phyloP scores from a whole-genome alignment of 2,888 invertebrate species.

The Pediacus dermestoides region DNA sequence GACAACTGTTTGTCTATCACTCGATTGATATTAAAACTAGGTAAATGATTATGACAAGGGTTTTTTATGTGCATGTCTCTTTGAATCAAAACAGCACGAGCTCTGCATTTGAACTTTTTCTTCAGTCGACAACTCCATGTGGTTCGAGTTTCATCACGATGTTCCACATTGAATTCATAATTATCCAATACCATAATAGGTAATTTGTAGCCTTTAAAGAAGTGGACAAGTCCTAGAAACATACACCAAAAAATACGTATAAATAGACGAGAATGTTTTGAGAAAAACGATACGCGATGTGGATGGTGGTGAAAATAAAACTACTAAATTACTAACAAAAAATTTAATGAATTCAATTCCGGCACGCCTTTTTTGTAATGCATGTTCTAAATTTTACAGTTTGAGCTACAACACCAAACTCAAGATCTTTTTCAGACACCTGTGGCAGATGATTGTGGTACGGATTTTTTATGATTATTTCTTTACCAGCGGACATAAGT shows the following conservation, averaged over 20 bases:
- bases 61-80: background rate
- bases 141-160: conserved; percentile 20
- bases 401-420: too few species aligned
- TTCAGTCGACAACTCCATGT: conserved; percentile 35
- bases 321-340: background rate
- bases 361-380: too few species aligned
- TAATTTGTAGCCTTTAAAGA: conserved; percentile 25
- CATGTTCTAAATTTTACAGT: too few species aligned
- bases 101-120: conserved; percentile 33
- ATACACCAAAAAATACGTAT: conserved; percentile 11
- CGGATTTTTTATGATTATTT: conserved; percentile 11
- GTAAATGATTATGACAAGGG: conserved; percentile 4
- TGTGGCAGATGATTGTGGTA: conserved; percentile 20
- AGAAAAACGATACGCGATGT: background rate
- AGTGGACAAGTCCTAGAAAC: too few species aligned
- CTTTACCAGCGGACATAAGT: conserved; percentile 14
- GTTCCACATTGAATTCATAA: conserved; percentile 29
- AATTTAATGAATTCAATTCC: too few species aligned
- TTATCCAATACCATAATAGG: conserved; percentile 28
- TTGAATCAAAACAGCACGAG: conserved; percentile 17
- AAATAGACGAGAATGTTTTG: background rate
- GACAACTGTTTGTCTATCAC: too few species aligned
- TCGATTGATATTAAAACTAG: conserved; percentile 6
- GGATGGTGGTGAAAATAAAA: background rate
- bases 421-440: too few species aligned